Evolutionary conservation across 2,888 invertebrate genomes (phyloP).

Genomic region (Hyalella azteca): DNA sequence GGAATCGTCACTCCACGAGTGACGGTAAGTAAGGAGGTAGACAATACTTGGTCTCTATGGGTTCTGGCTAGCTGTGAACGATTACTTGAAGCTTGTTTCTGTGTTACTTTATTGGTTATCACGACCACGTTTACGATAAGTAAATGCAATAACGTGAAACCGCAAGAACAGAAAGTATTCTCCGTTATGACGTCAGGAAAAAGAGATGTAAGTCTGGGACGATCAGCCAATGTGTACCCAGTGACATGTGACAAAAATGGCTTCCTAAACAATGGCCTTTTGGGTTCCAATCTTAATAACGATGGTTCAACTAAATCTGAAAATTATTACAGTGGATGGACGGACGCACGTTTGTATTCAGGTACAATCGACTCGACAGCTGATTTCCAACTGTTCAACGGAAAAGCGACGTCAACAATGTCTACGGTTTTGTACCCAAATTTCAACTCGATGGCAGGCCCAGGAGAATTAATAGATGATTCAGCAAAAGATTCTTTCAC

Average conservation of each 20-base stretch:
- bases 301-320: slow-evolving; percentile 22
- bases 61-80: slow-evolving; percentile 17
- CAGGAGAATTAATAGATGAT: slow-evolving; percentile 10
- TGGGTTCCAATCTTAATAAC: neutral
- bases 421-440: slow-evolving; percentile 17
- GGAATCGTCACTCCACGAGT: slow-evolving; percentile 26
- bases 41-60: slow-evolving; percentile 35
- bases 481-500: slow-evolving; percentile 18
- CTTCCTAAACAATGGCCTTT: slow-evolving; percentile 1
- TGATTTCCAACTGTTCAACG: slow-evolving; percentile 42
- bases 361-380: slow-evolving; percentile 41
- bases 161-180: slow-evolving; percentile 34
- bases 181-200: slow-evolving; percentile 24
- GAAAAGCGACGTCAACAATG: slow-evolving; percentile 31
- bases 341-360: slow-evolving; percentile 21
- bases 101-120: slow-evolving; percentile 13
- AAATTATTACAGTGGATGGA: slow-evolving; percentile 32
- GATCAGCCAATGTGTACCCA: slow-evolving; percentile 31
- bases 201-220: slow-evolving; percentile 10
- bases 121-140: slow-evolving; percentile 36
- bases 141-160: slow-evolving; percentile 14
- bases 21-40: neutral
- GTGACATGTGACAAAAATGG: slow-evolving; percentile 18
- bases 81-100: slow-evolving; percentile 38
- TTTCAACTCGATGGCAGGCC: neutral